These are phyloP conservation scores for Drosophila persimilis DNA, from an alignment of 1,140 invertebrate species.

Conservation along the genomic window DNA sequence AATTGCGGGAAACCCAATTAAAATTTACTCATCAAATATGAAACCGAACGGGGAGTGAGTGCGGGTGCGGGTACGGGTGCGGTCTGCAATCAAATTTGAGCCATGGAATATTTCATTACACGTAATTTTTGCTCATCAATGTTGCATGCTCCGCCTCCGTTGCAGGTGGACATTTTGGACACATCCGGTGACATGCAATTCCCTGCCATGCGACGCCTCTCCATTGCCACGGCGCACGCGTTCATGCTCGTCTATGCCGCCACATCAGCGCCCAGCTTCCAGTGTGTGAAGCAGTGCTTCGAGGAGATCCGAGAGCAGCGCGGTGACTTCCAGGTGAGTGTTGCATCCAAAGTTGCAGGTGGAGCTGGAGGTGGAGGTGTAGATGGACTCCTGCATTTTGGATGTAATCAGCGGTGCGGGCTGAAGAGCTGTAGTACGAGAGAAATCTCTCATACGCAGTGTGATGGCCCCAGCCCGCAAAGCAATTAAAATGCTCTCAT, in stretches of 20 bases:
- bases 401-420: slow-evolving; percentile 59
- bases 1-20: slow-evolving; percentile 1
- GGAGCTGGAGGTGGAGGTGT: too few relatives aligned
- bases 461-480: slow-evolving; percentile 20
- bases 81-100: neutral
- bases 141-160: slow-evolving; percentile 13
- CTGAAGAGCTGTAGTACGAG: slow-evolving; percentile 5
- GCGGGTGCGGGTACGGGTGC: too few relatives aligned
- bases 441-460: slow-evolving; percentile 8
- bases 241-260: slow-evolving; percentile 95
- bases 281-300: slow-evolving; percentile 91
- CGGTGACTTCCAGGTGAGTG: slow-evolving; percentile 87
- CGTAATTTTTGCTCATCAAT: slow-evolving; percentile 12
- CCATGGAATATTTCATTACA: slow-evolving; percentile 15
- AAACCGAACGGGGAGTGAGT: too few relatives aligned
- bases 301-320: slow-evolving; percentile 92
- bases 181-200: slow-evolving; percentile 94
- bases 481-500: slow-evolving; percentile 47
- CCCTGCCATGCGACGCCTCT: slow-evolving; percentile 93
- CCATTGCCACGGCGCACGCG: slow-evolving; percentile 94
- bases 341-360: neutral
- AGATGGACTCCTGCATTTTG: slow-evolving; percentile 49
- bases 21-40: too few relatives aligned
- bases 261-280: slow-evolving; percentile 90
- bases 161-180: slow-evolving; percentile 92